Base-by-base conservation (phyloP, 64 coral and sea anemone genomes). In the Actinia tenebrosa region DNA sequence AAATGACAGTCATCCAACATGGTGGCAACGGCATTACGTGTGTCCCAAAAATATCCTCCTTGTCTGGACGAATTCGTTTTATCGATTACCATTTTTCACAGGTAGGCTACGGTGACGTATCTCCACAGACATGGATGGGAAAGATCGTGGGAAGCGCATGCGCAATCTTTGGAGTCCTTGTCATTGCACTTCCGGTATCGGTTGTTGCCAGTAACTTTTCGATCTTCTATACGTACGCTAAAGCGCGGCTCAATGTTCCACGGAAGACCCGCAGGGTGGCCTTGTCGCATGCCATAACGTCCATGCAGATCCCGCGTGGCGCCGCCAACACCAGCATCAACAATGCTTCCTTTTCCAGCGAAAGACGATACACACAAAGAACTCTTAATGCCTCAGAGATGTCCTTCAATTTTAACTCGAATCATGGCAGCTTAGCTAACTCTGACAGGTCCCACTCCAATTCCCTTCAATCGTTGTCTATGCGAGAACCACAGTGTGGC, bases 121-220 rank as follows among this genome's bases (percentile, higher is more conserved):
- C 94, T 87, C 97, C 97, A 58, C 79, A 84, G 63, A 99, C 97
- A 18, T 95, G 97, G 97, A 89, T 93, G 59, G 97, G 97, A 79
- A 92, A 99, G 79, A 84, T 92, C 42, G 91, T 99, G 71, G 97
- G 97, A 16, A 95, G 97, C 83, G 86, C 88, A 63, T 99, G 97
- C n/a, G 97, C 97, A 60, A 92, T 99, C 84, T 99, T 87, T 83
- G 97, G 97, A 42, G 97, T 99, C 22, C 85, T 99, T 22, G 97
- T 99, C 56, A 99, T 99, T 42, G 97, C 97, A 18, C 91, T 99
- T 47, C 97, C 97, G 25, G 97, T 99, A 7, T 99, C 97, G 18
- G 97, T 99, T 20, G 93, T 99, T 10, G 97, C 90, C 10, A 99
- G 92, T 17, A 99, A 99, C 93, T 99, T 99, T 63, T 92, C 90